A percentile compares a stretch with the other conserved stretches of the same genome.
phyloP scores from a whole-genome alignment of 35 echinoderm and acorn worm genomes.

The Chiridota heheva region DNA sequence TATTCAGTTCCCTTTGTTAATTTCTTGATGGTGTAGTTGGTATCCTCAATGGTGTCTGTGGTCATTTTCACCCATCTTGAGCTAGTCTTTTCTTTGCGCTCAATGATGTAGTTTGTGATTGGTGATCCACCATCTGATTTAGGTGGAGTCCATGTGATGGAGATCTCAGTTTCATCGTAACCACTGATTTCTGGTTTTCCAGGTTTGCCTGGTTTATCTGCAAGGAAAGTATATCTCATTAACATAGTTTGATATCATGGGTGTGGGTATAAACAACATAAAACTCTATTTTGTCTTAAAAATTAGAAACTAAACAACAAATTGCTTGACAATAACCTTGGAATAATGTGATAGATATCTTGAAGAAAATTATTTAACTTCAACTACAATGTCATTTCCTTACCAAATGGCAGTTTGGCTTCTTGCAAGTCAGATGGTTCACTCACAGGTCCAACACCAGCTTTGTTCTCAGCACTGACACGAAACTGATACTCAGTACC shows the following conservation, averaged over 20 bases:
- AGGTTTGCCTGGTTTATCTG: constrained; percentile 72
- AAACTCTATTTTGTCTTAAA: constrained; percentile 66
- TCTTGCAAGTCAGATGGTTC: constrained; percentile 70
- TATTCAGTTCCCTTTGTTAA: constrained; percentile 66
- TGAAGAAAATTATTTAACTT: too few relatives aligned
- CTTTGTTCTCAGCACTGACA: constrained; percentile 84
- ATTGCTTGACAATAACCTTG: too few relatives aligned
- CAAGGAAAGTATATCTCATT: too few relatives aligned
- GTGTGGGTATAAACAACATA: too few relatives aligned
- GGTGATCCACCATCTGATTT: constrained; percentile 65
- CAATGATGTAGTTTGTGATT: constrained; percentile 69
- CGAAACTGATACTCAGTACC: constrained; percentile 65
- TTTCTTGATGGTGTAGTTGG: constrained; percentile 57
- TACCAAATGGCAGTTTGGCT: constrained; percentile 90
- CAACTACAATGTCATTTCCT: constrained; percentile 36
- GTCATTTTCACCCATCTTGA: constrained; percentile 72
- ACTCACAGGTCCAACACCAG: constrained; percentile 75
- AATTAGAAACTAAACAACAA: too few relatives aligned
- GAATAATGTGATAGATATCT: too few relatives aligned
- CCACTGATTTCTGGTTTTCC: constrained; percentile 47
- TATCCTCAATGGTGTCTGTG: constrained; percentile 67
- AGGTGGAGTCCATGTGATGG: constrained; percentile 76
- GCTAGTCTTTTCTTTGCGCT: constrained; percentile 72
- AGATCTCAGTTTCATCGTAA: constrained; percentile 51
- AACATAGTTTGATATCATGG: too few relatives aligned